Evolutionary conservation across 2,888 invertebrate species (phyloP).

Genomic region (Thera obeliscata): DNA sequence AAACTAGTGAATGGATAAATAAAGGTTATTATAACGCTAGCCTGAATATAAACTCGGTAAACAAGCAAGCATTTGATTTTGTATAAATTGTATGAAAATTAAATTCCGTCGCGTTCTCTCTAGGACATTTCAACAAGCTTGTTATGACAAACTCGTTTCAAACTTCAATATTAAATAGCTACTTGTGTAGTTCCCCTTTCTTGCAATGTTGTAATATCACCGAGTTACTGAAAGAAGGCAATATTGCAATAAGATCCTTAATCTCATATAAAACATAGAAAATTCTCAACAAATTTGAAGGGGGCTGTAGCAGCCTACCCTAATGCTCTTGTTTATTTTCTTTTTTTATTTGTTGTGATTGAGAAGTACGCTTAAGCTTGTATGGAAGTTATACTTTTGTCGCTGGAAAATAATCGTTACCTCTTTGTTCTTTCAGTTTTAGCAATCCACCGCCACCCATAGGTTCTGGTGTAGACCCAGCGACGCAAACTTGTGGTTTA

Average conservation of each 20-base stretch:
- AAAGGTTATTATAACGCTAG: not conserved
- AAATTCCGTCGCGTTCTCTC: not conserved
- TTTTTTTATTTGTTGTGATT: not conserved
- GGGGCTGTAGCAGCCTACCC: not conserved
- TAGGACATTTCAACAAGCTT: constrained; percentile 11
- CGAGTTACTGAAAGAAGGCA: not conserved
- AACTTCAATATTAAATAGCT: not conserved
- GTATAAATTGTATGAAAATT: not conserved
- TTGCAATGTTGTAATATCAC: constrained; percentile 3
- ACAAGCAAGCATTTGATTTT: constrained; percentile 1
- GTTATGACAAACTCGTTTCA: constrained; percentile 2
- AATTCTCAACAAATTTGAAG: not conserved
- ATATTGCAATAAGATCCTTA: constrained; percentile 1
- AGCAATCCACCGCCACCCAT: constrained; percentile 74
- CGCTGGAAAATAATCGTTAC: not conserved
- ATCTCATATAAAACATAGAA: not conserved
- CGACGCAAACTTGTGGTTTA: constrained; percentile 76
- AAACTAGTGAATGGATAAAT: too few species aligned
- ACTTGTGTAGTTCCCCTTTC: not conserved
- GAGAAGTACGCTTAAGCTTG: too few species aligned
- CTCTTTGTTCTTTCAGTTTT: constrained; percentile 56
- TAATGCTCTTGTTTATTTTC: not conserved
- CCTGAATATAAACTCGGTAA: not conserved
- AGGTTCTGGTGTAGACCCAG: constrained; percentile 71
- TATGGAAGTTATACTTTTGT: not conserved